These are phyloP conservation scores for Premnoplex brunnescens DNA, from an alignment of 2,797 vertebrate species.

Conservation along the genomic window DNA sequence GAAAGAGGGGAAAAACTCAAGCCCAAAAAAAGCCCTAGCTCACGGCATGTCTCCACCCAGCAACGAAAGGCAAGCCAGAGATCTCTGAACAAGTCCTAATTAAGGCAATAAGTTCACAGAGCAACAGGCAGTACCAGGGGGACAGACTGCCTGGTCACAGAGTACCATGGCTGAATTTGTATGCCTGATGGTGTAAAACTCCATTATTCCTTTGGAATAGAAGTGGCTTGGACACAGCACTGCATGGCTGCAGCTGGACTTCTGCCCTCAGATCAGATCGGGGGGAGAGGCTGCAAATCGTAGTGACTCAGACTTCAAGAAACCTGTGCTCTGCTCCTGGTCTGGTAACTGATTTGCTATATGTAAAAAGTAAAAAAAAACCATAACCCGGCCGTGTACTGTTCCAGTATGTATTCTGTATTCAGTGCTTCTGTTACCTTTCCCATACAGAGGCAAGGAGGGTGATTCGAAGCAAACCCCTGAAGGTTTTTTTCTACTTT, in stretches of 20 bases:
- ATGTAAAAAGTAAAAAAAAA: not conserved
- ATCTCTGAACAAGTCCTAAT: constrained; percentile 50
- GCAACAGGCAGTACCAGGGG: not conserved
- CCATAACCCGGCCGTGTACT: not conserved
- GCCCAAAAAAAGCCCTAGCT: constrained; percentile 27
- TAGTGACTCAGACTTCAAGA: not conserved
- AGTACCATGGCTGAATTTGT: not conserved
- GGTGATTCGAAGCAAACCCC: not conserved
- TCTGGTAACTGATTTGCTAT: not conserved
- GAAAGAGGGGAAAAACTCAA: constrained; percentile 45
- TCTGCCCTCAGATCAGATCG: not conserved
- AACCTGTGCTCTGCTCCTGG: not conserved
- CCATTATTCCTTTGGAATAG: not conserved
- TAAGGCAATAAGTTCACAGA: constrained; percentile 42
- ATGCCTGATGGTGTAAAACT: not conserved
- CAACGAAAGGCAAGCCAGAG: constrained; percentile 43
- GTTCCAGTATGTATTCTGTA: not conserved
- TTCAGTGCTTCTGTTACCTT: not conserved
- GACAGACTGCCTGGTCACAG: not conserved
- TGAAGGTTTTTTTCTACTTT: not conserved
- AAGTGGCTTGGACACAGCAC: not conserved
- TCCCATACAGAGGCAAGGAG: not conserved
- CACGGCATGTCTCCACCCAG: constrained; percentile 39
- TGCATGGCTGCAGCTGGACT: not conserved
- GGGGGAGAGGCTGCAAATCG: not conserved